A percentile compares a stretch with the other conserved stretches of the same genome.
These are phyloP conservation scores for Himalopsyche phryganea DNA, from an alignment of 1,140 invertebrate genomes.

Conservation along the genomic window DNA sequence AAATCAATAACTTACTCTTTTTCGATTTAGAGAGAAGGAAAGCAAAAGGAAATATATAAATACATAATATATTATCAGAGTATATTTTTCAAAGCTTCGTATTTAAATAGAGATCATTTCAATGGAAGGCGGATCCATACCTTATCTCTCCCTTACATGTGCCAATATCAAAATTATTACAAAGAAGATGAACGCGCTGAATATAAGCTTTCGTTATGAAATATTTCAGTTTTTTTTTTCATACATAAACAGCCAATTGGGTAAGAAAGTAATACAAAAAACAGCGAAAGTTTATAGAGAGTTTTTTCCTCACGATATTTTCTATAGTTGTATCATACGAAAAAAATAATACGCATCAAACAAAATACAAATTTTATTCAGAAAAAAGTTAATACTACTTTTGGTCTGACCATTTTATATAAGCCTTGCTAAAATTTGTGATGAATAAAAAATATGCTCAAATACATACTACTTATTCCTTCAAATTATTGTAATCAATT, in stretches of 20 bases:
- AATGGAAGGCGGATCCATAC: slow-evolving; percentile 11
- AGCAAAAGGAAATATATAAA: slow-evolving; percentile 8
- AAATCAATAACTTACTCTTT: neutral
- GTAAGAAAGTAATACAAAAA: too few species aligned
- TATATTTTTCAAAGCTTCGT: slow-evolving; percentile 20
- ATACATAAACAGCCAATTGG: neutral
- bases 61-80: slow-evolving; percentile 9
- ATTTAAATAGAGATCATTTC: slow-evolving; percentile 32
- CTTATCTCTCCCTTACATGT: slow-evolving; percentile 30
- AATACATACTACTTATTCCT: too few species aligned
- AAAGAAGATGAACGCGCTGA: neutral
- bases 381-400: too few species aligned
- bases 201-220: neutral
- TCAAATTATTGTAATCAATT: too few species aligned
- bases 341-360: too few species aligned
- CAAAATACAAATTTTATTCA: too few species aligned
- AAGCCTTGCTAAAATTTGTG: too few species aligned
- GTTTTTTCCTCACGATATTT: too few species aligned
- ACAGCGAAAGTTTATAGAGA: too few species aligned
- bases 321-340: too few species aligned
- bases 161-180: slow-evolving; percentile 19
- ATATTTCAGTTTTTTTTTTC: neutral
- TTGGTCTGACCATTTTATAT: too few species aligned
- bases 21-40: slow-evolving; percentile 9
- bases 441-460: too few species aligned